Evolutionary conservation across 2,113 vertebrate species (phyloP).

Genomic region (Synchiropus splendidus): DNA sequence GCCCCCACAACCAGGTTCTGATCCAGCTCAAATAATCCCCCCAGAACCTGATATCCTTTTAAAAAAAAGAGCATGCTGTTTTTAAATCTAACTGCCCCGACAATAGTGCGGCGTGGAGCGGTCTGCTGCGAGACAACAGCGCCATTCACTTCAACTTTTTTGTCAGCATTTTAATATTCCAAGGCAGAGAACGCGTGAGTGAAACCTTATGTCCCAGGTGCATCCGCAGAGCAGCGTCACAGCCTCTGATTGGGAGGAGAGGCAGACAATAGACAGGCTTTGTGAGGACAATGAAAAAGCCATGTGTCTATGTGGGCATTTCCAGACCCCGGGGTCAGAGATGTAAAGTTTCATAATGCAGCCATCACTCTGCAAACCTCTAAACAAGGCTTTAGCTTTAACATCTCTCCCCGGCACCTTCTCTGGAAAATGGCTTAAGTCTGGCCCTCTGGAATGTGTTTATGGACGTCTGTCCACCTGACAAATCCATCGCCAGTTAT

Average conservation of each 20-base stretch:
- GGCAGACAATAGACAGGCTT: conserved; percentile 42
- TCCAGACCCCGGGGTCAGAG: conserved; percentile 41
- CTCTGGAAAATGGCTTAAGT: conserved; percentile 45
- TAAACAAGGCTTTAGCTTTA: conserved; percentile 45
- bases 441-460: conserved; percentile 53
- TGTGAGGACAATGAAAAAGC: conserved; percentile 52
- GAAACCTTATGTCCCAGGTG: conserved; percentile 57
- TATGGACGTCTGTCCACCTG: conserved; percentile 50
- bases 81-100: conserved; percentile 19
- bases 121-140: conserved; percentile 31
- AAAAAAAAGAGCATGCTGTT: conserved; percentile 26
- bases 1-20: conserved; percentile 14
- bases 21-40: conserved; percentile 24
- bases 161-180: conserved; percentile 45
- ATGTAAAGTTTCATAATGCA: conserved; percentile 55
- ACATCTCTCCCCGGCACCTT: conserved; percentile 20
- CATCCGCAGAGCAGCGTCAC: conserved; percentile 44
- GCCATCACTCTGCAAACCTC: conserved; percentile 39
- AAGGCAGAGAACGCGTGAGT: conserved; percentile 34
- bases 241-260: conserved; percentile 38
- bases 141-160: conserved; percentile 21
- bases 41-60: conserved; percentile 22
- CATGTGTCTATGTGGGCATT: conserved; percentile 45
- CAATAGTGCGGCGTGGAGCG: conserved; percentile 11
- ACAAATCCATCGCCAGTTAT: conserved; percentile 50